These are phyloP conservation scores for Hemicordylus capensis DNA, from an alignment of 2,113 vertebrate genomes.

Conservation along the genomic window DNA sequence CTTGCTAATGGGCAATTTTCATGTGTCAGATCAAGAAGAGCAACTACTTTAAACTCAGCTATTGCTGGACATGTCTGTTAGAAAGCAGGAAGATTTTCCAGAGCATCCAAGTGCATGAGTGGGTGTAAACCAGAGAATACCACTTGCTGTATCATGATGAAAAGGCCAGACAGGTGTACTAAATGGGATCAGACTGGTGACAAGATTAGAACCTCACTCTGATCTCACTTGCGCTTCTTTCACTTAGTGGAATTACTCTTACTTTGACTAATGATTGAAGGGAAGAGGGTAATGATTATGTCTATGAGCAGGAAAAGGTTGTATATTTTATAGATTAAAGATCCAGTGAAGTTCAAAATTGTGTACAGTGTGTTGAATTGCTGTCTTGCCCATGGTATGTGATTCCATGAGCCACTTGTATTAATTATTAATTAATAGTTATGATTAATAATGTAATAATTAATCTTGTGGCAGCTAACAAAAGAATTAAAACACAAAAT, in stretches of 20 bases:
- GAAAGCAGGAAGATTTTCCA: background rate
- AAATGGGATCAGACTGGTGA: background rate
- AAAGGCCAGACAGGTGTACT: background rate
- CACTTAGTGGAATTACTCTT: background rate
- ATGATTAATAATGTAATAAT: too few relatives aligned
- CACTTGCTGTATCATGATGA: background rate
- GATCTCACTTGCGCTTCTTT: conserved; percentile 19
- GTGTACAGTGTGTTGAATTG: background rate
- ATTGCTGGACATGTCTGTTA: background rate
- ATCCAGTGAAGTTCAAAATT: background rate
- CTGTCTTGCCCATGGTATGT: background rate
- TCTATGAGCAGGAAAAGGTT: background rate
- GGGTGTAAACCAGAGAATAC: background rate
- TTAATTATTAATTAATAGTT: too few relatives aligned
- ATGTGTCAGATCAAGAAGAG: background rate
- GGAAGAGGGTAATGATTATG: conserved; percentile 6
- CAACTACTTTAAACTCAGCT: background rate
- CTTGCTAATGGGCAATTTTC: background rate
- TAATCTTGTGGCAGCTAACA: too few relatives aligned
- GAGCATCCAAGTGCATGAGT: background rate
- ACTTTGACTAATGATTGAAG: background rate
- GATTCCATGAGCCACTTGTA: background rate
- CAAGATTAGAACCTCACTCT: background rate
- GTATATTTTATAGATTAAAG: background rate
- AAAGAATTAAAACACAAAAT: too few relatives aligned